Percentiles rank a stretch among this genome's conserved stretches.
Evolutionary conservation across 2,797 vertebrate species (phyloP).

Genomic region (Pelodytes ibericus): DNA sequence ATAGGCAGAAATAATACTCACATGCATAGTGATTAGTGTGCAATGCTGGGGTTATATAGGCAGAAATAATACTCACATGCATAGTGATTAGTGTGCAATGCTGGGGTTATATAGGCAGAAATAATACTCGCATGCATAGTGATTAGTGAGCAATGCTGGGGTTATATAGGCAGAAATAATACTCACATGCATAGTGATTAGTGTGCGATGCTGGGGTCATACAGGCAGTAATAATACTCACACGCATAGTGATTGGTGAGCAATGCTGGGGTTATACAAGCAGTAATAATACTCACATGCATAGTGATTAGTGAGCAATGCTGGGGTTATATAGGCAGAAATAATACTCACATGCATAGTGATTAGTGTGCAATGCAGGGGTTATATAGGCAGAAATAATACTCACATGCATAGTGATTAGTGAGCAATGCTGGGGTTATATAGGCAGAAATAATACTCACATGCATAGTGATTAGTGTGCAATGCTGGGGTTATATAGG

Average conservation of each 20-base stretch:
- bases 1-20: not conserved
- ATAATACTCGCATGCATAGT: too few relatives aligned
- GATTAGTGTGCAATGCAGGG: not conserved
- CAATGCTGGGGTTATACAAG: not conserved
- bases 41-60: not conserved
- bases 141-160: too few relatives aligned
- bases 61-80: not conserved
- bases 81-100: not conserved
- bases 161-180: too few relatives aligned
- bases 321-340: too few relatives aligned
- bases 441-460: too few relatives aligned
- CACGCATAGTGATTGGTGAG: not conserved
- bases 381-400: not conserved
- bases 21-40: too few relatives aligned
- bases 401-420: too few relatives aligned
- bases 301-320: too few relatives aligned
- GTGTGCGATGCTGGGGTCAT: not conserved
- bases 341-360: not conserved
- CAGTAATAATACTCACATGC: not conserved
- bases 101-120: not conserved
- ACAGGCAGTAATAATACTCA: not conserved
- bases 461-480: too few relatives aligned
- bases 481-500: not conserved
- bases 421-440: too few relatives aligned
- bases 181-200: too few relatives aligned